phyloP scores from a whole-genome alignment of 1,140 invertebrate species.

The Andrena cerasifolii region DNA sequence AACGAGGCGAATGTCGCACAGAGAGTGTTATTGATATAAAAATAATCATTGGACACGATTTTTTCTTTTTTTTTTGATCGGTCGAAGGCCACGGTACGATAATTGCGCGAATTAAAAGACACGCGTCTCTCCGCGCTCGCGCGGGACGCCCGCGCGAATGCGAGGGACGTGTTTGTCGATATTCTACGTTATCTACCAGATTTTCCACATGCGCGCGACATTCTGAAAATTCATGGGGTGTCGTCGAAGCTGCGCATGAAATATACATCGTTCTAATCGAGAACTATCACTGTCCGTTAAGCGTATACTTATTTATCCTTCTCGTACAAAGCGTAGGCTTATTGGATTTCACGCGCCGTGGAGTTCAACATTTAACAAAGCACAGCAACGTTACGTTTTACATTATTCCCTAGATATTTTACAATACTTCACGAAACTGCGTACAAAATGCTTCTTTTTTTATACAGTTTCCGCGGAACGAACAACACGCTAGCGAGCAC shows the following conservation, averaged over 20 bases:
- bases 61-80: background rate
- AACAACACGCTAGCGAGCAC: no score
- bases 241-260: no score
- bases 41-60: slow-evolving; percentile 12
- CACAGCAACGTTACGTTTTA: background rate
- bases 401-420: background rate
- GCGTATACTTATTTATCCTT: background rate
- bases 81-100: slow-evolving; percentile 28
- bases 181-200: no score
- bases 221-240: no score
- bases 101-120: background rate
- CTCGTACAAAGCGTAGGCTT: background rate
- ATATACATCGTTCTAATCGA: no score
- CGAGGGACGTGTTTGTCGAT: background rate
- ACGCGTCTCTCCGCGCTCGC: background rate
- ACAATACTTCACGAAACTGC: background rate
- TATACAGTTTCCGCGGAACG: background rate
- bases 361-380: background rate
- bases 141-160: no score
- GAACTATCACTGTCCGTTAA: background rate
- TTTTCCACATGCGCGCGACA: no score
- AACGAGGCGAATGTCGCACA: background rate
- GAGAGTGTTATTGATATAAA: background rate
- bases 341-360: background rate
- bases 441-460: background rate